Evolutionary conservation across 2,888 invertebrate genomes (phyloP).

Genomic region (Pedicia rivosa): DNA sequence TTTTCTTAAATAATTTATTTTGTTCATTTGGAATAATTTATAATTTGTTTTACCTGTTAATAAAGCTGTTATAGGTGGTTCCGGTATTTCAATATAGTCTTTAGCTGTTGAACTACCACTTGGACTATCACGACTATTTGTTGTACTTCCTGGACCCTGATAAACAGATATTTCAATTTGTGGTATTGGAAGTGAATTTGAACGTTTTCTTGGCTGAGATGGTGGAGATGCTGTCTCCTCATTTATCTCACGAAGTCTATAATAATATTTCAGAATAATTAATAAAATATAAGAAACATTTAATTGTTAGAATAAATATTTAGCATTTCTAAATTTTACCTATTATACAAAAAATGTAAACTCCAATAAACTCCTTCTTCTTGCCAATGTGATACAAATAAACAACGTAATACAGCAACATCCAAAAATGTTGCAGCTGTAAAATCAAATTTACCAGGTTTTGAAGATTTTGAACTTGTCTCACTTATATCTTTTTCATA

Average conservation of each 20-base stretch:
- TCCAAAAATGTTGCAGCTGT: slow-evolving; percentile 89
- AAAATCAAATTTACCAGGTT: slow-evolving; percentile 48
- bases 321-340: too few species aligned
- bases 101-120: slow-evolving; percentile 34
- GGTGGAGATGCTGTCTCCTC: slow-evolving; percentile 60
- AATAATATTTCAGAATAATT: slow-evolving; percentile 12
- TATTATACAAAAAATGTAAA: slow-evolving; percentile 74
- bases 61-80: slow-evolving; percentile 38
- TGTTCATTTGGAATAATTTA: slow-evolving; percentile 1
- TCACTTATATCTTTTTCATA: slow-evolving; percentile 21
- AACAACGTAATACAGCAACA: slow-evolving; percentile 86
- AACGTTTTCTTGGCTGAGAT: slow-evolving; percentile 68
- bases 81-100: slow-evolving; percentile 65
- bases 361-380: slow-evolving; percentile 99
- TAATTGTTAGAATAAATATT: too few species aligned
- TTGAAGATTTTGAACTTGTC: slow-evolving; percentile 49
- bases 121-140: slow-evolving; percentile 28
- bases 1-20: slow-evolving; percentile 4
- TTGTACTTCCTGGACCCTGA: slow-evolving; percentile 44
- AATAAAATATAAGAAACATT: background rate
- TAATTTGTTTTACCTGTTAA: slow-evolving; percentile 17
- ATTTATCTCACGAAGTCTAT: slow-evolving; percentile 69
- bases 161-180: slow-evolving; percentile 81
- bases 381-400: slow-evolving; percentile 94
- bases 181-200: slow-evolving; percentile 85